Evolutionary conservation across 37 sponge, comb jelly and placozoan species (phyloP).

Genomic region (Lycopodina hypogea): DNA sequence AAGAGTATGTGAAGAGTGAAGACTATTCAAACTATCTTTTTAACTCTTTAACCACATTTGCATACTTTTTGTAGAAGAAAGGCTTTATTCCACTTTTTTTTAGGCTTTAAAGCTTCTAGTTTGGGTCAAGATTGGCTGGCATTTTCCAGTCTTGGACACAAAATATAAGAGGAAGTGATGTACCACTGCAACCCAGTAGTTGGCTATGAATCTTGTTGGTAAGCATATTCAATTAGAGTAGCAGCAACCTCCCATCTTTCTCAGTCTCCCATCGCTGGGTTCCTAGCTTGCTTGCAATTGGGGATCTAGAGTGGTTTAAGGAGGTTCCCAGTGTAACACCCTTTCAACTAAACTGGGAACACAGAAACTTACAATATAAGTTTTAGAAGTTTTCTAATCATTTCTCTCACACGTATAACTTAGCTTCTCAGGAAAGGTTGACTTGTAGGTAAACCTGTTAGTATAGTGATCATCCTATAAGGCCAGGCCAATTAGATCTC

Average conservation of each 20-base stretch:
- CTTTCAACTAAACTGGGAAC: too few species aligned
- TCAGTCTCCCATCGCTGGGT: neutral
- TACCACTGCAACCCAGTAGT: neutral
- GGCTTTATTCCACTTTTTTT: neutral
- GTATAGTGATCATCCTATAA: too few species aligned
- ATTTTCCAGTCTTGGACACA: neutral
- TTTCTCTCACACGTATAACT: too few species aligned
- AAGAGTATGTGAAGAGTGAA: neutral
- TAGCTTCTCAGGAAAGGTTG: too few species aligned
- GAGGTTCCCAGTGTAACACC: too few species aligned
- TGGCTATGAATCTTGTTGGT: neutral
- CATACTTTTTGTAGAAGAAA: conserved; percentile 3
- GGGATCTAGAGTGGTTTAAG: too few species aligned
- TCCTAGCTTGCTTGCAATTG: too few species aligned
- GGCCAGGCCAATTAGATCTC: too few species aligned
- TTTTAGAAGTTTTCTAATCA: too few species aligned
- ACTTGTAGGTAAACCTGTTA: too few species aligned
- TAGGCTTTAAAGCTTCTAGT: neutral
- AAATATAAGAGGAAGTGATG: neutral
- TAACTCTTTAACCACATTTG: neutral
- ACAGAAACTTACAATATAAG: too few species aligned
- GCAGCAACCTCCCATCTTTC: neutral
- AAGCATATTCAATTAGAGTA: neutral
- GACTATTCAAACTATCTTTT: neutral
- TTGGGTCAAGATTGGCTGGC: conserved; percentile 2